Conservation (phyloP, 1,140 invertebrate species). For the Ericerus pela region DNA sequence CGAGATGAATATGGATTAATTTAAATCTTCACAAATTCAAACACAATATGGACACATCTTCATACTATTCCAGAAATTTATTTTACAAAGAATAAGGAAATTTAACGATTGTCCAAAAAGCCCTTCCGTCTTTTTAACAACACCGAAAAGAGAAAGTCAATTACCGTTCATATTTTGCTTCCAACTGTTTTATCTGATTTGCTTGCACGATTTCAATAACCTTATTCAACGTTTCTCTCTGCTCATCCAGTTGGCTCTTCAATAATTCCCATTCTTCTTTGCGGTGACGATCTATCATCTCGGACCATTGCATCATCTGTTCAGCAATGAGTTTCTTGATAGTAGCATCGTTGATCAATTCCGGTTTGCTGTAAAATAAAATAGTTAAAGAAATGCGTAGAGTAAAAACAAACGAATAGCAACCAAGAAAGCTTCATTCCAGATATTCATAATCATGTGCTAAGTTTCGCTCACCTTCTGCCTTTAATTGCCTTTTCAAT, state of each 20-base stretch:
- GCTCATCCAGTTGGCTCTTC: constrained; percentile 66
- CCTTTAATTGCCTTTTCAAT: constrained; percentile 91
- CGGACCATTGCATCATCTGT: constrained; percentile 88
- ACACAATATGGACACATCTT: too few species aligned
- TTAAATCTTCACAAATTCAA: too few species aligned
- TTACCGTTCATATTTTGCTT: constrained; percentile 74
- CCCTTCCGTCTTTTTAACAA: not conserved
- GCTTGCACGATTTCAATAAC: constrained; percentile 73
- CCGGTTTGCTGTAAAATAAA: constrained; percentile 48
- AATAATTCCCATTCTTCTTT: constrained; percentile 80
- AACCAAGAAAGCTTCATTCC: not conserved
- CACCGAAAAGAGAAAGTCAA: constrained; percentile 1
- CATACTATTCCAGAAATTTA: too few species aligned
- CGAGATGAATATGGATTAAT: too few species aligned
- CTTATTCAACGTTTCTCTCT: constrained; percentile 67
- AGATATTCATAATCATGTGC: too few species aligned
- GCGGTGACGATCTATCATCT: constrained; percentile 74
- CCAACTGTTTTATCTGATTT: constrained; percentile 77
- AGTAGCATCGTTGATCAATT: constrained; percentile 58
- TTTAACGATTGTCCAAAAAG: not conserved
- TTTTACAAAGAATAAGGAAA: not conserved
- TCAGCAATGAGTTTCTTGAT: constrained; percentile 68
- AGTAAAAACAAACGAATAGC: not conserved
- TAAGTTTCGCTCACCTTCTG: constrained; percentile 74
- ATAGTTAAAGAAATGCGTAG: not conserved